Evolutionary conservation across 23 tunicate genomes (phyloP), one percentile per base, ranked within the genome.

Genomic region (Styela clava): DNA sequence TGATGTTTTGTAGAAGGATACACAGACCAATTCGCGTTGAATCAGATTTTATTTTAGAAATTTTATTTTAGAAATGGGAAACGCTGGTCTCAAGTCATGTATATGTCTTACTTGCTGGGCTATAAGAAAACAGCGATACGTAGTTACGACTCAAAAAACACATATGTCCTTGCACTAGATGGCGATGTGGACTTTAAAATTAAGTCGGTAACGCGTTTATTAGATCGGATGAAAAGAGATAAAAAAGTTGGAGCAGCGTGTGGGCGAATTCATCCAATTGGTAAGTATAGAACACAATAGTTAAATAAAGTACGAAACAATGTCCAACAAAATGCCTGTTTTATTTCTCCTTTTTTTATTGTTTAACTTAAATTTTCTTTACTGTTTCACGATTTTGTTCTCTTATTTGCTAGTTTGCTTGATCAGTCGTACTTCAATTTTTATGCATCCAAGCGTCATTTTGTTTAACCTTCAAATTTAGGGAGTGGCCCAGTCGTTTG

Each of bases 31-130:
- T n/a, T n/a, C n/a, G n/a, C n/a, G n/a, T n/a, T n/a, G n/a, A n/a
- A n/a, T n/a, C n/a, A n/a, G n/a, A n/a, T n/a, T n/a, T n/a, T n/a
- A n/a, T n/a, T n/a, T n/a, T n/a, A n/a, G n/a, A n/a, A n/a, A n/a
- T n/a, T n/a, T n/a, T n/a, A n/a, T n/a, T n/a, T n/a, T n/a, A 87
- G 91, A 62, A 88, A 92, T 51, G 79, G 97, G 28, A 92, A 92
- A 31, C 85, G 97, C 18, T 92, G 97, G 97, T 86, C 91, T 18
- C 97, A 92, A 74, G 85, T 88, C 83, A 93, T 93, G 98, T 93
- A 93, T 86, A 81, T 93, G 89, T 93, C 88, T 65, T 93, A 93
- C 78, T 69, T 93, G 33, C 88, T 93, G 30, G 94, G 56, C 12
- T 44, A 44, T 44, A 18, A 30, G 81, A 2, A 24, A 73, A 44